phyloP scores from a whole-genome alignment of 2,113 vertebrate species.

The Motacilla tschutschensis region DNA sequence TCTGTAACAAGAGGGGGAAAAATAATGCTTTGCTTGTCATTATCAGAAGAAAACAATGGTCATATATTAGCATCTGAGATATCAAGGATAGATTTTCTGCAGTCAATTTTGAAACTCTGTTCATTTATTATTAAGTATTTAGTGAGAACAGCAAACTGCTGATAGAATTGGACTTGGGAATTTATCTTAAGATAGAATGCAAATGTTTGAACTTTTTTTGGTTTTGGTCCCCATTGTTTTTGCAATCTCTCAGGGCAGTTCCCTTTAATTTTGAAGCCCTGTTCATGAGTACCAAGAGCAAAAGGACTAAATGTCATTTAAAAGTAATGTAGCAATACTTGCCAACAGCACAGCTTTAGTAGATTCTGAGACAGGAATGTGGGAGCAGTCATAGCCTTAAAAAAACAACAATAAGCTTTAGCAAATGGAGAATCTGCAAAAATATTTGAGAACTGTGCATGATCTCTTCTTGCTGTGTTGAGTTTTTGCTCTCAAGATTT shows the following conservation, averaged over 20 bases:
- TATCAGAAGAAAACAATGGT: neutral
- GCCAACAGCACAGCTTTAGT: conserved; percentile 39
- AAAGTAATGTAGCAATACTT: conserved; percentile 40
- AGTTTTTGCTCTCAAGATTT: neutral
- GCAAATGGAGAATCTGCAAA: conserved; percentile 23
- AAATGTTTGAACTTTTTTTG: neutral
- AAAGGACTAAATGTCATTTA: conserved; percentile 33
- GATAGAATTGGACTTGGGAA: conserved; percentile 16
- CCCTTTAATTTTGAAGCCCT: neutral
- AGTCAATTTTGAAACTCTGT: neutral
- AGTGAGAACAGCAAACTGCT: neutral
- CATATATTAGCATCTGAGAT: neutral
- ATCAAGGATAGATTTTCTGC: neutral
- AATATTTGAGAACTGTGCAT: conserved; percentile 12
- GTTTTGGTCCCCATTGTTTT: neutral
- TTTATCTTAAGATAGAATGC: neutral
- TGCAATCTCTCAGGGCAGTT: neutral
- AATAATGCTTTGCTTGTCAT: neutral
- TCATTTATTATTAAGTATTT: neutral
- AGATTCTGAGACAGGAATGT: conserved; percentile 48
- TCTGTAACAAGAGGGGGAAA: neutral
- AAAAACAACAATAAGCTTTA: conserved; percentile 41
- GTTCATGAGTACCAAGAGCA: conserved; percentile 7
- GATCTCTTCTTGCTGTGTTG: neutral
- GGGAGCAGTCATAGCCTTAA: conserved; percentile 41